Conservation (phyloP, 2,113 vertebrate genomes). For the Gnathonemus echidnorhynchus region DNA sequence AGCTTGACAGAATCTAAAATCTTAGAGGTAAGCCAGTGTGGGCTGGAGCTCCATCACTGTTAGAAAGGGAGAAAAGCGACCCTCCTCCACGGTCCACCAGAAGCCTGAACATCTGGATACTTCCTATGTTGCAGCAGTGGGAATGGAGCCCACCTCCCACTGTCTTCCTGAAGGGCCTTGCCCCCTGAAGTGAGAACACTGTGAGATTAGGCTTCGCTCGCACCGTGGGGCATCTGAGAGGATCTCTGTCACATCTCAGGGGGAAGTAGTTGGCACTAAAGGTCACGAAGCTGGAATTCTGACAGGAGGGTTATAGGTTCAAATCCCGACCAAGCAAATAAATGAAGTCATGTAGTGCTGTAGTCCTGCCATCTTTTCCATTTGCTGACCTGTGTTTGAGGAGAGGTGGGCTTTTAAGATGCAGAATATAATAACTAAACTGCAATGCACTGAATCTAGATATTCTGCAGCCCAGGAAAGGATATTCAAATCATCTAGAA, state of each 20-base stretch:
- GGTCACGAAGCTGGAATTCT: background rate
- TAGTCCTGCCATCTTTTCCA: background rate
- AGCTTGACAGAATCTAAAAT: background rate
- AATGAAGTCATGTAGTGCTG: background rate
- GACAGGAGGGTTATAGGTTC: background rate
- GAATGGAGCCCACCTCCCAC: background rate
- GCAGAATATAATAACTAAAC: background rate
- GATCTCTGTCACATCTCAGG: background rate
- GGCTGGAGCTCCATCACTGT: background rate
- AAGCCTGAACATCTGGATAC: conserved; percentile 5
- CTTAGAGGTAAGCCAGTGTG: background rate
- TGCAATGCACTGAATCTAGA: background rate
- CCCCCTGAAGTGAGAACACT: background rate
- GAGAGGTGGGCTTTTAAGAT: background rate
- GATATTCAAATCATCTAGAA: background rate
- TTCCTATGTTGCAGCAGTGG: background rate
- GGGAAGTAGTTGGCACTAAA: background rate
- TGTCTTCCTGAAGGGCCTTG: background rate
- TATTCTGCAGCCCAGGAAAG: background rate
- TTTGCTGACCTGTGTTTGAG: background rate
- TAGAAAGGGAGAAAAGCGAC: background rate
- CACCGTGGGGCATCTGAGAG: background rate
- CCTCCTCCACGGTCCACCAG: background rate
- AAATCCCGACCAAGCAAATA: background rate
- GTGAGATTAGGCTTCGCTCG: background rate